These are phyloP conservation scores for Narcine bancroftii DNA, from an alignment of 2,113 vertebrate species.

Conservation along the genomic window DNA sequence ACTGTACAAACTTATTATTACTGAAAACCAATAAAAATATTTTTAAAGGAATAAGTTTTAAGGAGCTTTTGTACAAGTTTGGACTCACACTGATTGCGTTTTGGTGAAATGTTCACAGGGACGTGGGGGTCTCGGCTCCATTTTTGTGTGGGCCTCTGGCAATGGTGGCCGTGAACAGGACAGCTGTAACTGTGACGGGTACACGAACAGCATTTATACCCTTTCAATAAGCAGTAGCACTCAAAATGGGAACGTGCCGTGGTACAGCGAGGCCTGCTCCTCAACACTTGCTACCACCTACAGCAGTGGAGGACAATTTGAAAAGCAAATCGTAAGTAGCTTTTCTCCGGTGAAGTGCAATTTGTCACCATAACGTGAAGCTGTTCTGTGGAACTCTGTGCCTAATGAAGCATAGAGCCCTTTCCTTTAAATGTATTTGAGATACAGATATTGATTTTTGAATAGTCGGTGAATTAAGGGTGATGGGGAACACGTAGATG, in stretches of 20 bases:
- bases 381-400: too few relatives aligned
- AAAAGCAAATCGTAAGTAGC: conserved; percentile 90
- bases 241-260: conserved; percentile 83
- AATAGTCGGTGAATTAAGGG: too few relatives aligned
- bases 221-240: conserved; percentile 98
- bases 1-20: too few relatives aligned
- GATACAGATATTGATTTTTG: too few relatives aligned
- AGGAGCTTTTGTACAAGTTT: background rate
- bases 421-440: too few relatives aligned
- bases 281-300: conserved; percentile 95
- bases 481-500: too few relatives aligned
- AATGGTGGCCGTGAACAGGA: conserved; percentile 89
- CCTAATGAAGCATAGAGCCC: too few relatives aligned
- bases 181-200: conserved; percentile 98
- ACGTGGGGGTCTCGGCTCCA: conserved; percentile 81
- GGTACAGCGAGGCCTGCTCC: conserved; percentile 98
- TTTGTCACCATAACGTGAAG: too few relatives aligned
- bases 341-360: too few relatives aligned
- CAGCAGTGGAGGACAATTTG: conserved; percentile 90
- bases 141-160: conserved; percentile 96
- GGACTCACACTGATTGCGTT: background rate
- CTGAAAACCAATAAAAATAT: too few relatives aligned
- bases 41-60: too few relatives aligned
- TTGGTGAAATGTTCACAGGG: conserved; percentile 58
- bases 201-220: conserved; percentile 98